Conservation (phyloP, 2,113 vertebrate species). For the Xiphophorus couchianus region DNA sequence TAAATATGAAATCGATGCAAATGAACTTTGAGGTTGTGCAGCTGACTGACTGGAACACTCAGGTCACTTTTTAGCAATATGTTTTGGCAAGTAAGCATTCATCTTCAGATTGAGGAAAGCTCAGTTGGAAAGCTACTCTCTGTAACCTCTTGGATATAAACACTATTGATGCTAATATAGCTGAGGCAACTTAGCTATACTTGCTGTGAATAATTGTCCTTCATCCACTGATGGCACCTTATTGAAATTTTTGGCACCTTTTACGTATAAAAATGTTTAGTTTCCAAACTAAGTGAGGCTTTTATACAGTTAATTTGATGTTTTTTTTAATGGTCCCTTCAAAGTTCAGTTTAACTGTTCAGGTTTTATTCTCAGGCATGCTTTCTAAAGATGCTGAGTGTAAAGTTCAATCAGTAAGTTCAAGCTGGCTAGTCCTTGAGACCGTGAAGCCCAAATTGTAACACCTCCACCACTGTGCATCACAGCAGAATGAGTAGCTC, state of each 20-base stretch:
- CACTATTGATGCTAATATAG: neutral
- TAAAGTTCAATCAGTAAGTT: neutral
- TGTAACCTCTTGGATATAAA: neutral
- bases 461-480: neutral
- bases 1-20: conserved; percentile 25
- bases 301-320: neutral
- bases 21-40: conserved; percentile 10
- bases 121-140: too few species aligned
- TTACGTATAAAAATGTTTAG: neutral
- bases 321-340: neutral
- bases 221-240: neutral
- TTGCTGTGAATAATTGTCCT: neutral
- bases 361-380: neutral
- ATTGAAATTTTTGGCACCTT: too few species aligned
- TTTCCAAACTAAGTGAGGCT: neutral
- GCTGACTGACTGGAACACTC: neutral
- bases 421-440: neutral
- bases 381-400: neutral
- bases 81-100: too few species aligned
- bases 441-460: neutral
- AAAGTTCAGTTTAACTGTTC: neutral
- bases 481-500: neutral
- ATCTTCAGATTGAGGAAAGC: neutral
- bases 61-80: neutral
- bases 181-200: neutral